Base-by-base conservation (phyloP, 2,113 vertebrate genomes). In the Bothrops jararaca region DNA sequence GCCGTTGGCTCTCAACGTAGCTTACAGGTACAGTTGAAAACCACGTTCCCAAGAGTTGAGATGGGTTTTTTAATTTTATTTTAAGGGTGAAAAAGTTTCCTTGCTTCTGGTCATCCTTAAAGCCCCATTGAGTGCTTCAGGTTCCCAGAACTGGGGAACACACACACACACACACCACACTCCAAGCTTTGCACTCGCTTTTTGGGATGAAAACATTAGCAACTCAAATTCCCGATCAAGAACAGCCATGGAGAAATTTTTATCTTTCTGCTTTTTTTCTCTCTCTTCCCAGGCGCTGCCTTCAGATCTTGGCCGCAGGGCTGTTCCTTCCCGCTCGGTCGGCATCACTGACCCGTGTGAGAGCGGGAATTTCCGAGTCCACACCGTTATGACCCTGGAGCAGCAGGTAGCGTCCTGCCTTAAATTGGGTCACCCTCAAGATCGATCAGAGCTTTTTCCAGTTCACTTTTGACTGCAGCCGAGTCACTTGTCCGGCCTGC, bases 321-420 rank as follows among this genome's bases (percentile, higher is more conserved):
- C 98, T 99, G 2, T 99, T 99, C 92, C 97, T 99, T 11, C 99
- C 99, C 0, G 99, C 0, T 99, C 99, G 0, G 99, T 99, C 0
- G 99, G 99, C 0, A 99, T 99, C 97, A 99, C 99, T 0, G 99
- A 99, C 39, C 99, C 99, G 10, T 99, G 99, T 11, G 99, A 99
- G 96, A 99, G 99, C 0, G 99, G 99, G 0, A 99, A 99, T 95
- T 99, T 99, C 97, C 92, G 99, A 22, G 99, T 99, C 5, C 99
- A 99, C 97, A 99, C 99, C 0, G 99, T 99, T 26, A 99, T 99
- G 99, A 99, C 99, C 0, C 97, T 99, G 86, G 99, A 99, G 45
- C 99, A 99, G 95, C 99, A 99, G 99, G 99, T 99, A 92, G 20
- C 23, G 2, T 1, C 1, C 18, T 34, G 4, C 23, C 29, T 54